Evolutionary conservation across 2,888 invertebrate genomes (phyloP).

Genomic region (Tenthredo livida): DNA sequence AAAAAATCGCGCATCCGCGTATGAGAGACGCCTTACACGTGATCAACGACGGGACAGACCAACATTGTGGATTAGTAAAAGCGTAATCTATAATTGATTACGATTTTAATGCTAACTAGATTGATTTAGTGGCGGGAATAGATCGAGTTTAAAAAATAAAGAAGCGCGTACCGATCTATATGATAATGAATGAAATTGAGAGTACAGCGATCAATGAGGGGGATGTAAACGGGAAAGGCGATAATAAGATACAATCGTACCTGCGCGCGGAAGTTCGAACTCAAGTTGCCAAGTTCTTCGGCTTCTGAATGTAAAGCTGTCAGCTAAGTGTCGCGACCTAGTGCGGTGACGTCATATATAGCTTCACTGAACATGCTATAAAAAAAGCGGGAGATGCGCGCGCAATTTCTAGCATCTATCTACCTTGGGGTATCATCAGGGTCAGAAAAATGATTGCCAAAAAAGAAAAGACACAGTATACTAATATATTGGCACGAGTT

Average conservation of each 20-base stretch:
- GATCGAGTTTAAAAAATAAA: not conserved
- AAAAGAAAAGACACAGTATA: not conserved
- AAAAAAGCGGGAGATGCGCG: conserved; percentile 73
- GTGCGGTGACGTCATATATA: conserved; percentile 75
- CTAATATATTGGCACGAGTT: not conserved
- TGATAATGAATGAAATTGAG: conserved; percentile 21
- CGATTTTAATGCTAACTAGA: not conserved
- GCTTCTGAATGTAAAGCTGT: conserved; percentile 70
- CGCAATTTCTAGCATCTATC: conserved; percentile 63
- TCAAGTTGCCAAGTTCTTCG: conserved; percentile 37
- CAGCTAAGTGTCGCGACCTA: conserved; percentile 73
- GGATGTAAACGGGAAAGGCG: conserved; percentile 28
- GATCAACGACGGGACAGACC: not conserved
- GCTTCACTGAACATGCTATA: conserved; percentile 65
- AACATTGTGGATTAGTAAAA: not conserved
- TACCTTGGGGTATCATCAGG: not conserved
- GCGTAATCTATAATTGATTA: not conserved
- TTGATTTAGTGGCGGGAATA: not conserved
- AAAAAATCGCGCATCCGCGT: no score
- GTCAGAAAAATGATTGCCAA: conserved; percentile 21
- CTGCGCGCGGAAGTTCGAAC: conserved; percentile 39
- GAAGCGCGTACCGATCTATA: not conserved
- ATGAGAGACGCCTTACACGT: not conserved
- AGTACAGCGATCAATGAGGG: conserved; percentile 11
- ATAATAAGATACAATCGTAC: conserved; percentile 42